phyloP scores from a whole-genome alignment of 2,113 vertebrate genomes.

The Cyphomyrus discorhynchus region DNA sequence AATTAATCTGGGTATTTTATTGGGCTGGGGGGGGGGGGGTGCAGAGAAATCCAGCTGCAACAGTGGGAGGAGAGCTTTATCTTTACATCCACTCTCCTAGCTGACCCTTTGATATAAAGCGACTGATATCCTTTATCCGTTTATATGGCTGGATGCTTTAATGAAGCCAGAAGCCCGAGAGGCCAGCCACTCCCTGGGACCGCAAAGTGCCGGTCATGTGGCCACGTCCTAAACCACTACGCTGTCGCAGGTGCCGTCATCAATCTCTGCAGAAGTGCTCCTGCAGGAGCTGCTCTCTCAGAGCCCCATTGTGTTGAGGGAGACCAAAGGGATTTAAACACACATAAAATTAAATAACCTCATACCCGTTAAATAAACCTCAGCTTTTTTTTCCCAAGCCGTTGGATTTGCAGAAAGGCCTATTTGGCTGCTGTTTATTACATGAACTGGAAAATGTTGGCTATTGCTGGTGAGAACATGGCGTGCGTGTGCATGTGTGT shows the following conservation, averaged over 20 bases:
- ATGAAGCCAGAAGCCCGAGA: not conserved
- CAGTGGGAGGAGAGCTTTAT: not conserved
- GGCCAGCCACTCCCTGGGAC: not conserved
- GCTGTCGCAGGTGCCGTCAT: not conserved
- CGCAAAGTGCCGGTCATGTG: not conserved
- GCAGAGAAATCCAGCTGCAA: not conserved
- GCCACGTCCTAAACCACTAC: not conserved
- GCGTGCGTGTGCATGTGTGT: not conserved
- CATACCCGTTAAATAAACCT: not conserved
- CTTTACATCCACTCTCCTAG: not conserved
- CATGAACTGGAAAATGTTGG: not conserved
- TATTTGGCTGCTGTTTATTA: not conserved
- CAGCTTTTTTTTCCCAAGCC: not conserved
- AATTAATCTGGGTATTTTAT: not conserved
- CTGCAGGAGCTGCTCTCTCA: not conserved
- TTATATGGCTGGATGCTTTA: not conserved
- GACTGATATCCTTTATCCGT: not conserved
- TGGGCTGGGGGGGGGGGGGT: not conserved
- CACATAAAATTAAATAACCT: slow-evolving; percentile 1
- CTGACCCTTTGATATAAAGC: not conserved
- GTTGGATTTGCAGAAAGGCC: not conserved
- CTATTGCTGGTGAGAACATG: not conserved
- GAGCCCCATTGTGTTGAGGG: not conserved
- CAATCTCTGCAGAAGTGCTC: not conserved
- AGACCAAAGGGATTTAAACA: not conserved